Evolutionary conservation across 2,797 vertebrate genomes (phyloP).

Genomic region (Florisuga fusca): DNA sequence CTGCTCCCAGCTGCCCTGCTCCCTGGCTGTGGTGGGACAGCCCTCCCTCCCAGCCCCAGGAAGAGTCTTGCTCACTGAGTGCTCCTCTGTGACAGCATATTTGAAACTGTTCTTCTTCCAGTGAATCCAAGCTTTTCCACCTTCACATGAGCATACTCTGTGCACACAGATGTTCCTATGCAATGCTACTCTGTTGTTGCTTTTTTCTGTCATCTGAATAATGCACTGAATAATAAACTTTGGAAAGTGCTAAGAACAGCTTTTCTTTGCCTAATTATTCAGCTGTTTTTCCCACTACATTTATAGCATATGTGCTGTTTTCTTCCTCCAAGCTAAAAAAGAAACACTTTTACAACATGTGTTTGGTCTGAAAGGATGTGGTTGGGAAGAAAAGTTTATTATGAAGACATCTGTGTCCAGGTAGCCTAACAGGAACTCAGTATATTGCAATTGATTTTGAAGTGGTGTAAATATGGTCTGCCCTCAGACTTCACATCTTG

Average conservation of each 20-base stretch:
- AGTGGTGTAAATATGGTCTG: not conserved
- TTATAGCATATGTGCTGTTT: not conserved
- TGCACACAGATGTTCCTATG: not conserved
- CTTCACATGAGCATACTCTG: not conserved
- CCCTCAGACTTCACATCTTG: not conserved
- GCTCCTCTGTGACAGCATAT: not conserved
- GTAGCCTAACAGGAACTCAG: not conserved
- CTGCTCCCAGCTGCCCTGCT: not conserved
- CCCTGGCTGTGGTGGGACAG: not conserved
- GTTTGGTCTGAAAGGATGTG: not conserved
- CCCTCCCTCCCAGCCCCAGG: not conserved
- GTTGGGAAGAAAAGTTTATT: not conserved
- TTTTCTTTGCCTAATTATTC: not conserved
- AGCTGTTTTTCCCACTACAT: not conserved
- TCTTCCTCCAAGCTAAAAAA: not conserved
- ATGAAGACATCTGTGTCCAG: not conserved
- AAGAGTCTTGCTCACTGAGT: not conserved
- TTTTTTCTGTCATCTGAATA: not conserved
- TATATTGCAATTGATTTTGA: constrained; percentile 24
- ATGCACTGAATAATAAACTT: not conserved
- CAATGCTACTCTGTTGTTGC: not conserved
- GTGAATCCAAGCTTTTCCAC: constrained; percentile 9
- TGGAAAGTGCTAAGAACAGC: not conserved
- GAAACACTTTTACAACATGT: not conserved
- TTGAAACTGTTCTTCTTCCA: not conserved